Evolutionary conservation across 2,888 invertebrate species (phyloP).

Genomic region (Scaptomyza tumidula): DNA sequence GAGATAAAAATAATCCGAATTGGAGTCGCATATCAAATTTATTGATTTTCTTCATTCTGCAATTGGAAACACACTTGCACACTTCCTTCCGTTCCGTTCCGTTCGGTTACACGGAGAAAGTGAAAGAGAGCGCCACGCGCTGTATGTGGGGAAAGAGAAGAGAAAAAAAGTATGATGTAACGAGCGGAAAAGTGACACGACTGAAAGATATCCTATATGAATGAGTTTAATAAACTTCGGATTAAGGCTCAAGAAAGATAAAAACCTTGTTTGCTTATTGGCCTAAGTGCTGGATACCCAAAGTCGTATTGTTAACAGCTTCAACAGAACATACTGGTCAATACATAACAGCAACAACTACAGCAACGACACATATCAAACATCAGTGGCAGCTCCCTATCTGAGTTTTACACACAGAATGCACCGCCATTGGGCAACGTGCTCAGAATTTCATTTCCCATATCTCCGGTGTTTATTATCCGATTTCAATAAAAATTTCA

Average conservation of each 20-base stretch:
- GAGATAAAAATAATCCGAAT: conserved; percentile 8
- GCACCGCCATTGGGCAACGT: conserved; percentile 61
- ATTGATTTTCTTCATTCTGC: conserved; percentile 49
- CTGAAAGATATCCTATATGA: conserved; percentile 7
- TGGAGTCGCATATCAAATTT: conserved; percentile 49
- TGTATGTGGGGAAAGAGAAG: conserved; percentile 1
- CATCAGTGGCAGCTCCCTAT: conserved; percentile 36
- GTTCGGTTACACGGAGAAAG: neutral
- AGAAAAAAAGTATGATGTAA: neutral
- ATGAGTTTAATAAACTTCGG: neutral
- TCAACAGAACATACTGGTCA: conserved; percentile 22
- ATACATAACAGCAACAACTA: conserved; percentile 34
- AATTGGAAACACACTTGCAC: conserved; percentile 24
- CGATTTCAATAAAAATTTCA: too few species aligned
- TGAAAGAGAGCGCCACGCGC: conserved; percentile 44
- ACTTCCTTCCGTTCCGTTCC: conserved; percentile 32
- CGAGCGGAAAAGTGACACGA: neutral
- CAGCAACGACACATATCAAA: conserved; percentile 34
- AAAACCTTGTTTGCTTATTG: neutral
- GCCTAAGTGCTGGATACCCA: conserved; percentile 7
- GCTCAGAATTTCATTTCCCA: conserved; percentile 76
- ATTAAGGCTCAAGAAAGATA: too few species aligned
- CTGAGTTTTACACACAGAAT: conserved; percentile 33
- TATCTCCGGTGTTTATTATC: too few species aligned
- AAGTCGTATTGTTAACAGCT: conserved; percentile 14